Evolutionary conservation across 2,113 vertebrate species (phyloP).

Genomic region (Apistogramma diplotaenia): DNA sequence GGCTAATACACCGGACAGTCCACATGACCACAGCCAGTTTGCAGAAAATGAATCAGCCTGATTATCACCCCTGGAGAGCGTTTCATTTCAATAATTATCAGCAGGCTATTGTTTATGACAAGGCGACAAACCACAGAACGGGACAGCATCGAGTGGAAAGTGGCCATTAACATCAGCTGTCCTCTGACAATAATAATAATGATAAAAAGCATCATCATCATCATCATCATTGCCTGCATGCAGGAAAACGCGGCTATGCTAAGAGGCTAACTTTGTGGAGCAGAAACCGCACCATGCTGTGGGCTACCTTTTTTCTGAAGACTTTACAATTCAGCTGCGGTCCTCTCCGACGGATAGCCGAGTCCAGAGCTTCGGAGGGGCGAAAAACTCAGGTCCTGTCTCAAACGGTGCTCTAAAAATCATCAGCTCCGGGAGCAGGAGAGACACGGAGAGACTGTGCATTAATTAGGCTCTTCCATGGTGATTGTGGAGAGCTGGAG

Average conservation of each 20-base stretch:
- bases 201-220: background rate
- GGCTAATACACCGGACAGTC: constrained; percentile 32
- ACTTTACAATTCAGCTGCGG: constrained; percentile 52
- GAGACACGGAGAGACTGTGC: constrained; percentile 43
- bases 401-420: constrained; percentile 47
- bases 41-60: background rate
- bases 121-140: background rate
- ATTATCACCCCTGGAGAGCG: background rate
- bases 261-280: constrained; percentile 60
- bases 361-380: constrained; percentile 47
- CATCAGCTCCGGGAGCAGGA: constrained; percentile 56
- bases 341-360: constrained; percentile 55
- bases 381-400: constrained; percentile 52
- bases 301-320: constrained; percentile 72
- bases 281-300: constrained; percentile 22
- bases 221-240: constrained; percentile 10
- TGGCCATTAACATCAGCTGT: constrained; percentile 40
- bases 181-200: constrained; percentile 20
- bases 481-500: constrained; percentile 64
- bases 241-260: constrained; percentile 55
- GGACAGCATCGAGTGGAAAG: constrained; percentile 42
- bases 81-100: background rate
- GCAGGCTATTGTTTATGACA: constrained; percentile 1
- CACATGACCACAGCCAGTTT: constrained; percentile 48
- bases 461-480: constrained; percentile 72